phyloP scores from a whole-genome alignment of 2,888 invertebrate genomes.

The Serripes groenlandicus region DNA sequence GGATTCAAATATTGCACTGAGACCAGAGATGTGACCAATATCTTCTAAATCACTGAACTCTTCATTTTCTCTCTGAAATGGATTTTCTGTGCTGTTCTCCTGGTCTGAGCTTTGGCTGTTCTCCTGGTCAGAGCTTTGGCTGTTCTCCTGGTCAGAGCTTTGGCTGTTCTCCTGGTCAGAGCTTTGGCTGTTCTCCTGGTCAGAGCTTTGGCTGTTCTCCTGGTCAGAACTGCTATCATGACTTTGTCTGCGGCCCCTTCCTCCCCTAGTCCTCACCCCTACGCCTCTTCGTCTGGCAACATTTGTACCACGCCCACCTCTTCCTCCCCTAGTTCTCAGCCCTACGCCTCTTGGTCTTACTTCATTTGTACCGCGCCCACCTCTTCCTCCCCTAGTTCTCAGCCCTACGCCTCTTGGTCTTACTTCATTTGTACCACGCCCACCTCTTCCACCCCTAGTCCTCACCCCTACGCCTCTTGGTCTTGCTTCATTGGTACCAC shows the following conservation, averaged over 20 bases:
- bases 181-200: too few species aligned
- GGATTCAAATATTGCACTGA: neutral
- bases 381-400: constrained; percentile 1
- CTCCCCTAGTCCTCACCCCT: constrained; percentile 2
- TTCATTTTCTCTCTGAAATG: neutral
- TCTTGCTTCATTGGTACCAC: too few species aligned
- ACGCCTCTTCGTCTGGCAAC: neutral
- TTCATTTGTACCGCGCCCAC: neutral
- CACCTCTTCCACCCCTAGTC: neutral
- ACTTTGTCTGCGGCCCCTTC: neutral
- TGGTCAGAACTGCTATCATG: constrained; percentile 2
- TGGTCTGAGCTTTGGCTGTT: neutral
- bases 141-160: too few species aligned
- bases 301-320: neutral
- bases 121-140: neutral
- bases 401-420: neutral
- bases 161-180: constrained; percentile 2
- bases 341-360: neutral
- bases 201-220: neutral
- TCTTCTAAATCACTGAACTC: constrained; percentile 1
- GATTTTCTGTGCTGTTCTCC: neutral
- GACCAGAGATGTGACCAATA: neutral
- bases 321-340: neutral
- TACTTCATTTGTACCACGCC: neutral
- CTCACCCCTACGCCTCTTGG: too few species aligned